phyloP scores from a whole-genome alignment of 2,888 invertebrate species.

The Microplitis manilae region DNA sequence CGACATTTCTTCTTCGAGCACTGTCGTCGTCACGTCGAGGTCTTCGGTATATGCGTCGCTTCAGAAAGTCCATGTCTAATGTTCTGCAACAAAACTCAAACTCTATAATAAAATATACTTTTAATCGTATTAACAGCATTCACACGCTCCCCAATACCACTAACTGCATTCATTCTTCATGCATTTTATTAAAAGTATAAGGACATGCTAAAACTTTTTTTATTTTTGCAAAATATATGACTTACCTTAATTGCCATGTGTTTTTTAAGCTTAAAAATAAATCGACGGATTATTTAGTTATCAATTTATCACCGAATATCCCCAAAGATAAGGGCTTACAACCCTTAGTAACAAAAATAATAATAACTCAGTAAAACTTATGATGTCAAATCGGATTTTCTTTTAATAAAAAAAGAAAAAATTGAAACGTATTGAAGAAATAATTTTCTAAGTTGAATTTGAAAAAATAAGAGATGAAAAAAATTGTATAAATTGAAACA shows the following conservation, averaged over 20 bases:
- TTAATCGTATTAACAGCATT: slow-evolving; percentile 11
- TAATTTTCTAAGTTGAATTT: too few species aligned
- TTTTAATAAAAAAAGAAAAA: too few species aligned
- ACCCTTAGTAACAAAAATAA: slow-evolving; percentile 44
- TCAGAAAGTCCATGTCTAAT: slow-evolving; percentile 53
- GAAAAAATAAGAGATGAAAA: too few species aligned
- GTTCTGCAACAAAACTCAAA: background rate
- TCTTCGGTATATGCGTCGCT: slow-evolving; percentile 49
- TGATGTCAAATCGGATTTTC: too few species aligned
- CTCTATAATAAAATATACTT: slow-evolving; percentile 44
- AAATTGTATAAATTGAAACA: too few species aligned
- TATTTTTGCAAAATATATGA: too few species aligned
- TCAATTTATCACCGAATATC: slow-evolving; percentile 41
- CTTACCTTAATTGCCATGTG: too few species aligned
- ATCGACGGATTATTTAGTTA: slow-evolving; percentile 36
- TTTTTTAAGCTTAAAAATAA: background rate
- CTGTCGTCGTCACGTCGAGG: slow-evolving; percentile 58
- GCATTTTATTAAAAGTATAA: too few species aligned
- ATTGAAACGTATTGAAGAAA: too few species aligned
- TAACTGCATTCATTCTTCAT: slow-evolving; percentile 2
- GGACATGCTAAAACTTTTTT: too few species aligned
- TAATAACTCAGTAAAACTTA: background rate
- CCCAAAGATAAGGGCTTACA: slow-evolving; percentile 38
- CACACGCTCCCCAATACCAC: background rate
- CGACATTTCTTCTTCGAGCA: slow-evolving; percentile 55